These are phyloP conservation scores for Prosapia bicincta DNA, from an alignment of 2,888 invertebrate species.

Conservation along the genomic window DNA sequence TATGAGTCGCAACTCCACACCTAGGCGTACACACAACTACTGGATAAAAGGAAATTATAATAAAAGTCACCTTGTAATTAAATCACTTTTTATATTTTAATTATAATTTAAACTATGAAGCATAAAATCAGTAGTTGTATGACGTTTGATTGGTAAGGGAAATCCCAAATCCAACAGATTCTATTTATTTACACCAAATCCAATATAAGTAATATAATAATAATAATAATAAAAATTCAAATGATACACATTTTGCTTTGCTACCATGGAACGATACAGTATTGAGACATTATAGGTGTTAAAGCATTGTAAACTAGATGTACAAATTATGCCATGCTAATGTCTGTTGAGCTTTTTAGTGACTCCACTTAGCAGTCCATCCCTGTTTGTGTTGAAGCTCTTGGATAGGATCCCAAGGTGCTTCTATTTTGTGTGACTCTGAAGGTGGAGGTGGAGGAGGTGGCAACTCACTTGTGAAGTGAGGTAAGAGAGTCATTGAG, in stretches of 20 bases:
- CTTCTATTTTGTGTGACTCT: conserved; percentile 17
- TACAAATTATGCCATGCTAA: conserved; percentile 27
- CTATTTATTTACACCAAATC: conserved; percentile 29
- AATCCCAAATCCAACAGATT: conserved; percentile 24
- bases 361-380: conserved; percentile 54
- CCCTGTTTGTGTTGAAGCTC: conserved; percentile 44
- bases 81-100: not conserved
- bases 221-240: conserved; percentile 30
- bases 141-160: conserved; percentile 26
- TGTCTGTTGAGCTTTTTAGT: conserved; percentile 38
- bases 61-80: conserved; percentile 9
- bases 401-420: conserved; percentile 25
- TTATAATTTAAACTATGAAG: not conserved
- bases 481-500: conserved; percentile 32
- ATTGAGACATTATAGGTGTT: conserved; percentile 25
- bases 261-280: conserved; percentile 28
- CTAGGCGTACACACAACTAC: conserved; percentile 35
- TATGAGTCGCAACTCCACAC: not conserved
- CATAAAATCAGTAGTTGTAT: conserved; percentile 24
- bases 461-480: conserved; percentile 20
- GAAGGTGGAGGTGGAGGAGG: conserved; percentile 24
- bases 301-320: conserved; percentile 25
- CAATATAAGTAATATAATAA: conserved; percentile 23
- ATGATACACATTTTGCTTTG: conserved; percentile 28
- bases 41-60: conserved; percentile 34